Evolutionary conservation across 2,113 vertebrate species (phyloP).

Genomic region (Natator depressus): DNA sequence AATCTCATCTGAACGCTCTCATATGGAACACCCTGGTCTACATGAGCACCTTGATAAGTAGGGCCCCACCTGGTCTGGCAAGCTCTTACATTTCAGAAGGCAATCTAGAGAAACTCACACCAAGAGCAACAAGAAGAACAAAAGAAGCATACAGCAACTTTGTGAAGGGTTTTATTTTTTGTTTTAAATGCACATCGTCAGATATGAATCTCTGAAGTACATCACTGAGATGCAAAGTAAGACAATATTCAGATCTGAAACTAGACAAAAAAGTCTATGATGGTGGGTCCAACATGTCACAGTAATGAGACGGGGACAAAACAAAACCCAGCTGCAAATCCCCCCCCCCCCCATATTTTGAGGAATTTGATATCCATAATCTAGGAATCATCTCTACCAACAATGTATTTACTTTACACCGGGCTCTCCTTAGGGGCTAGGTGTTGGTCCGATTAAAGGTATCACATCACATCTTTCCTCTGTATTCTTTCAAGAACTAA

Average conservation of each 20-base stretch:
- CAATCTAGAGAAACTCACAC: rapidly evolving
- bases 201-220: neutral
- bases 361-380: slow-evolving; percentile 4
- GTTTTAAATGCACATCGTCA: neutral
- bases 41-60: neutral
- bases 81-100: neutral
- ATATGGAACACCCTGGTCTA: neutral
- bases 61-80: rapidly evolving
- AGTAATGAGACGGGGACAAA: neutral
- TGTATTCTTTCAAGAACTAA: neutral
- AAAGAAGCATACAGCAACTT: neutral
- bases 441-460: neutral
- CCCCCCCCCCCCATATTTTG: neutral
- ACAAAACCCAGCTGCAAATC: neutral
- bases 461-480: neutral
- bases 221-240: neutral
- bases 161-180: neutral
- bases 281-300: neutral
- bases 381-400: neutral
- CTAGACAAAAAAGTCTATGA: neutral
- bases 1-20: rapidly evolving
- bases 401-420: neutral
- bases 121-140: neutral
- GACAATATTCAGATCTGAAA: neutral
- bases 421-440: neutral